Evolutionary conservation across 1,140 invertebrate species (phyloP), one percentile per base, ranked within the genome.

Genomic region (Bactericera cockerelli): DNA sequence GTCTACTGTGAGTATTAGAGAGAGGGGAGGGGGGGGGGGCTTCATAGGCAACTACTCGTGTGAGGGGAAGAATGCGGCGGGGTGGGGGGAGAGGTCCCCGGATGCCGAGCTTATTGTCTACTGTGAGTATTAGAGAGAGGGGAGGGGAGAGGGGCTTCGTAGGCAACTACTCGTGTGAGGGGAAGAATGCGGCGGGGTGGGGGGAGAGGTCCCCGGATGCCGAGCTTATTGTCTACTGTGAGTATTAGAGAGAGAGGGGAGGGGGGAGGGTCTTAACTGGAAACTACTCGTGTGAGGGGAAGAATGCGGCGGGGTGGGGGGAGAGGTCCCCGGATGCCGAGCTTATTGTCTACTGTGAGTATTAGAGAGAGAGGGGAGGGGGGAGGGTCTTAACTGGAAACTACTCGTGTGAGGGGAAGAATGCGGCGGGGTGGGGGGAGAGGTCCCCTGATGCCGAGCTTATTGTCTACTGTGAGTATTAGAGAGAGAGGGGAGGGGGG

Each of bases 41-140:
- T 90, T 92, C 68, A 87, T 91, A 62, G 91, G 89, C n/a, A 92
- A 93, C 70, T 93, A 91, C 71, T 89, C 88, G 0, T 93, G 91
- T 70, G 81, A 86, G 66, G 89, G 88, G 1, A 81, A 81, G 67
- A 93, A 92, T 71, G 79, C 80, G 13, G 89, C 89, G 14, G 89
- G 88, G 11, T 91, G 87, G 84, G 88, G 89, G 28, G 76, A 78
- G 11, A 74, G 81, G 61, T 90, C 87, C 6, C 73, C 78, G 24
- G 79, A 81, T 57, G 80, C 81, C 10, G 81, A 87, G 63, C 76
- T 92, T 10, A 72, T 84, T 54, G 84, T 89, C 55, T 78, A 87
- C 67, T 89, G 86, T 88, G 74, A 79, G 81, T 77, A 60, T 39
- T 26, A 22, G n/a, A n/a, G n/a, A n/a, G 19, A 82, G 88, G 64